These are phyloP conservation scores for Carpatolechia fugitivella DNA, from an alignment of 2,888 invertebrate species.

Conservation along the genomic window DNA sequence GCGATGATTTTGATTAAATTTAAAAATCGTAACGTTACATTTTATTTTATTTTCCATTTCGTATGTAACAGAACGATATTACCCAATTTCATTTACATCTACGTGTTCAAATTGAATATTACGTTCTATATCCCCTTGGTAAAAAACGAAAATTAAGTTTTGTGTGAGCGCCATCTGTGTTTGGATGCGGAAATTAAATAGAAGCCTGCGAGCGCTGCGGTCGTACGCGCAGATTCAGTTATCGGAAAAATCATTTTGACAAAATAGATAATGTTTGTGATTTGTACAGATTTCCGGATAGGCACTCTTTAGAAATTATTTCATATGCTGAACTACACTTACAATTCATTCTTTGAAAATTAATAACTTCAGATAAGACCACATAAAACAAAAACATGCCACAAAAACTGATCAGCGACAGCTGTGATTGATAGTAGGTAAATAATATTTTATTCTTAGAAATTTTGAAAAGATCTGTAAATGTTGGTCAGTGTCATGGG, in stretches of 20 bases:
- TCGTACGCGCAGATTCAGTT: not conserved
- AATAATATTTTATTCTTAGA: too few relatives aligned
- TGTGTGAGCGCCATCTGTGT: not conserved
- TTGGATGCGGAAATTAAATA: conserved; percentile 14
- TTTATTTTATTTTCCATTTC: not conserved
- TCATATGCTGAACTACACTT: too few relatives aligned
- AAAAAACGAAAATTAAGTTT: not conserved
- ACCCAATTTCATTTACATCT: not conserved
- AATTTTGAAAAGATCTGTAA: too few relatives aligned
- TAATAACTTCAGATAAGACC: too few relatives aligned
- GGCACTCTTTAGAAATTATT: too few relatives aligned
- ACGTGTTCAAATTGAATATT: not conserved
- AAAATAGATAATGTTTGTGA: not conserved
- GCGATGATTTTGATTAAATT: too few relatives aligned
- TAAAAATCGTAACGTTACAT: too few relatives aligned
- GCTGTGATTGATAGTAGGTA: too few relatives aligned
- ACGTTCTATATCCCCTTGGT: not conserved
- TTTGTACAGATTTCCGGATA: not conserved
- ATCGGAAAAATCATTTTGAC: not conserved
- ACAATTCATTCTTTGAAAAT: too few relatives aligned
- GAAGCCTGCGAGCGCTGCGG: conserved; percentile 16
- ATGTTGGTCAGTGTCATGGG: too few relatives aligned
- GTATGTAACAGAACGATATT: not conserved
- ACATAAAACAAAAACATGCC: too few relatives aligned
- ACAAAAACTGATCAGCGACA: too few relatives aligned